Evolutionary conservation across 2,113 vertebrate genomes (phyloP).

Genomic region (Nicator chloris): DNA sequence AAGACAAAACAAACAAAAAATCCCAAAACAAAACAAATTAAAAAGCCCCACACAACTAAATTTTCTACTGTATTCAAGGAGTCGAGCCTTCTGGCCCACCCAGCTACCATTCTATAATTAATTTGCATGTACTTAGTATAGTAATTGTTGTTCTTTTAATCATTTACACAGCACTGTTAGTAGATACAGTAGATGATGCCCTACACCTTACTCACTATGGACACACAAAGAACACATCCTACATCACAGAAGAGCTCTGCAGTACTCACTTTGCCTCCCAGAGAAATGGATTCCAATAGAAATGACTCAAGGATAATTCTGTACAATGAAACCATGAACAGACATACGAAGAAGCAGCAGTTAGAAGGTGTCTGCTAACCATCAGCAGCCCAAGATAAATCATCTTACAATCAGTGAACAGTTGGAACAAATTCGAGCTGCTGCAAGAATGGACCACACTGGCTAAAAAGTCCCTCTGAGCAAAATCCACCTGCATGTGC

Average conservation of each 20-base stretch:
- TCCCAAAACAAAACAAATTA: not conserved
- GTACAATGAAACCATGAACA: not conserved
- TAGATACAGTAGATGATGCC: not conserved
- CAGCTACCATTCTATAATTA: not conserved
- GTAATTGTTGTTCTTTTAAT: not conserved
- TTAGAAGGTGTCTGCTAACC: not conserved
- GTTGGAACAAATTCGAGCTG: not conserved
- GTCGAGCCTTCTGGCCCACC: not conserved
- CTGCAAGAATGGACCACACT: not conserved
- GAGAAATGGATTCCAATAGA: not conserved
- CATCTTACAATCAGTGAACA: not conserved
- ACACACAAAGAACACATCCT: not conserved
- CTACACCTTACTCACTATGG: not conserved
- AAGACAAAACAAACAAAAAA: not conserved
- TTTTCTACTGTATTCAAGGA: not conserved
- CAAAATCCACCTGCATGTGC: not conserved
- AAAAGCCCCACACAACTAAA: not conserved
- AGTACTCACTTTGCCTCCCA: not conserved
- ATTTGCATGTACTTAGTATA: not conserved
- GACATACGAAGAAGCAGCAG: fast-evolving
- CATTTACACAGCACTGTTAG: not conserved
- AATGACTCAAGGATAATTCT: not conserved
- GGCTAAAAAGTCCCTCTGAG: not conserved
- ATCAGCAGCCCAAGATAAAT: not conserved
- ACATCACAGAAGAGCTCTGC: not conserved